Evolutionary conservation across 2,888 invertebrate genomes (phyloP), one percentile per base, ranked within the genome.

Genomic region (Tipula vernalis): DNA sequence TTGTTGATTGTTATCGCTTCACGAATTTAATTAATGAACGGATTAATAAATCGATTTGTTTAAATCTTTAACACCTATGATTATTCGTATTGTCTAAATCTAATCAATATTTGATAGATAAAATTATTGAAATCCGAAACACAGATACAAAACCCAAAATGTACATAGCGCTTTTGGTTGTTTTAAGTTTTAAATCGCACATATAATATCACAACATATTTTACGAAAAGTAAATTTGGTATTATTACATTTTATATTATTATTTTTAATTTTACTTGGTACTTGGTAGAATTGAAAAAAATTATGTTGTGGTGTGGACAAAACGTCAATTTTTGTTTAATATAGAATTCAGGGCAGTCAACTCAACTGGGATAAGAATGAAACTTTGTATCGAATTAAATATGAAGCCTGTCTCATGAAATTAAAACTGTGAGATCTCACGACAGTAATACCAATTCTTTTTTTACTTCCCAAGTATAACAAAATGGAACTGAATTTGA

Each of bases 1-100:
- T 88, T 83, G 18, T 86, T 87, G 51, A 3, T 51, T n/a, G 5
- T 87, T 88, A 86, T n/a, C 87, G 51, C 42, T 86, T 10, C 8
- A 13, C 13, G 8, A 8, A 10, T 71, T 15, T 51, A 28, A 28
- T 57, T 57, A 6, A 57, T 57, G 8, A 85, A 51, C 85, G 41
- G 42, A 83, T 36, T 39, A 36, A 85, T 6, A 36, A 12, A 85
- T 36, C 15, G 4, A 84, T 39, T 84, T 39, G 1, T 6, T 44
- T 44, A 44, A 44, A 10, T 12, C 44, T 44, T 44, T 39, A 6
- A 39, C 5, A 36, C 13, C n/a, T 36, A 39, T n/a, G n/a, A 41
- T 85, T 15, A 85, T 18, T 4, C 42, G 6, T 42, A 18, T 15
- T 18, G 12, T 85, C 18, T 28, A 71, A 71, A 51, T 51, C 12